Evolutionary conservation across 1,140 invertebrate species (phyloP).

Genomic region (Camponotus floridanus): DNA sequence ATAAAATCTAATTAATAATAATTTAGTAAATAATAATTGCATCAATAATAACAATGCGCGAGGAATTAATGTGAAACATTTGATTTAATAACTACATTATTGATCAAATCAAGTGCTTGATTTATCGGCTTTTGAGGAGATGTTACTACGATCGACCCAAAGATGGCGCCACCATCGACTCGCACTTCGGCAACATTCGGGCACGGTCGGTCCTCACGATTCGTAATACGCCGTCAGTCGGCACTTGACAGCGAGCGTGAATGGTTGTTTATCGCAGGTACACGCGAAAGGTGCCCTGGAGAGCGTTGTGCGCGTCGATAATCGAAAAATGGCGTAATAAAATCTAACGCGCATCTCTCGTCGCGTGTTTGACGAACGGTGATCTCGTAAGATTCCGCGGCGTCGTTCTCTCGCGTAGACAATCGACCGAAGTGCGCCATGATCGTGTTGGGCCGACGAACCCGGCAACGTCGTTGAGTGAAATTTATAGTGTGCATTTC

Average conservation of each 20-base stretch:
- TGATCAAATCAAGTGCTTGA: too few species aligned
- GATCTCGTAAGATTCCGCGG: background rate
- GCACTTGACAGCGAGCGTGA: slow-evolving; percentile 72
- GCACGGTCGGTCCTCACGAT: slow-evolving; percentile 38
- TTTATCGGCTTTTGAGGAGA: too few species aligned
- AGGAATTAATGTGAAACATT: too few species aligned
- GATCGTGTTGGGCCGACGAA: slow-evolving; percentile 49
- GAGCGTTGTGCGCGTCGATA: slow-evolving; percentile 59
- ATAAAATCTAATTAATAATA: too few species aligned
- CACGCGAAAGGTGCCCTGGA: background rate
- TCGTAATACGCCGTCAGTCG: slow-evolving; percentile 68
- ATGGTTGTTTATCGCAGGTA: slow-evolving; percentile 57
- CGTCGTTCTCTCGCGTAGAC: slow-evolving; percentile 5
- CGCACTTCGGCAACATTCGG: slow-evolving; percentile 28
- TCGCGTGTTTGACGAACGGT: slow-evolving; percentile 10
- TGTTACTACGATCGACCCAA: background rate
- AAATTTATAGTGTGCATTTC: slow-evolving; percentile 25
- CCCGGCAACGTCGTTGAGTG: slow-evolving; percentile 45
- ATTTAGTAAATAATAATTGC: too few species aligned
- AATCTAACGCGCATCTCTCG: slow-evolving; percentile 19
- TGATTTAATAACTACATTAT: too few species aligned
- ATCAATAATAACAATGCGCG: too few species aligned
- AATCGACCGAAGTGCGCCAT: slow-evolving; percentile 43
- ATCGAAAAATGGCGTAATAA: slow-evolving; percentile 78
- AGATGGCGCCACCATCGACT: slow-evolving; percentile 20